Evolutionary conservation across 2,888 invertebrate species (phyloP), one percentile per base, ranked within the genome.

Genomic region (Hedychridium roseum): DNA sequence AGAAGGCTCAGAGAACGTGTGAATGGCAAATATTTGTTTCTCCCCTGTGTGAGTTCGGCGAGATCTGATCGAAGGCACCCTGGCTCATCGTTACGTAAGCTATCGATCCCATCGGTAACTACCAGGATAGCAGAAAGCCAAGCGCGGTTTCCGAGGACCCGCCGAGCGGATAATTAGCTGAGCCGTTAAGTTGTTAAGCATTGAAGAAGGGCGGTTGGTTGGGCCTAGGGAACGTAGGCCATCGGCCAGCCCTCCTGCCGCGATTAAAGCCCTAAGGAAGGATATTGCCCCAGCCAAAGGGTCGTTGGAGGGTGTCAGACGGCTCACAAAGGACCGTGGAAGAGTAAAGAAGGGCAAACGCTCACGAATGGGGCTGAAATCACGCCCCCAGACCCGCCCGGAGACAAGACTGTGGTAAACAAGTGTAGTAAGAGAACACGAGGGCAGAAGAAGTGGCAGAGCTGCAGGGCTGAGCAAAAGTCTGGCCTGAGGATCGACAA

Each of bases 81-180:
- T n/a, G n/a, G n/a, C n/a, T n/a, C n/a, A n/a, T n/a, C n/a, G 66
- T 74, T 71, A 71, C 71, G 72, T 72, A 73, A 71, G 74, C 74
- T 76, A 76, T 76, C 76, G 76, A 76, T 76, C 72, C 66, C 72
- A 75, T 76, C 67, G 73, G 72, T 73, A 76, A 76, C 66, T 74
- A 75, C 61, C 69, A 74, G 76, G 75, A 57, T 50, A 66, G 53
- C 66, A 76, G 72, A 60, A 55, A 43, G 35, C 35, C 43, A 2
- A 9, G 32, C 18, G 47, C 48, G 54, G 37, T 32, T 18, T 18
- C 11, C 20, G 21, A 32, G 21, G 28, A 36, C 3, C 32, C 3
- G 12, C 3, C 3, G 12, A 15, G 36, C 9, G 23, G 9, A 23
- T 23, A 23, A 23, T 23, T 23, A 23, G 5, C 9, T 9, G 23